Conservation (phyloP, 2,888 invertebrate species). For the Oxyscelio sp. region DNA sequence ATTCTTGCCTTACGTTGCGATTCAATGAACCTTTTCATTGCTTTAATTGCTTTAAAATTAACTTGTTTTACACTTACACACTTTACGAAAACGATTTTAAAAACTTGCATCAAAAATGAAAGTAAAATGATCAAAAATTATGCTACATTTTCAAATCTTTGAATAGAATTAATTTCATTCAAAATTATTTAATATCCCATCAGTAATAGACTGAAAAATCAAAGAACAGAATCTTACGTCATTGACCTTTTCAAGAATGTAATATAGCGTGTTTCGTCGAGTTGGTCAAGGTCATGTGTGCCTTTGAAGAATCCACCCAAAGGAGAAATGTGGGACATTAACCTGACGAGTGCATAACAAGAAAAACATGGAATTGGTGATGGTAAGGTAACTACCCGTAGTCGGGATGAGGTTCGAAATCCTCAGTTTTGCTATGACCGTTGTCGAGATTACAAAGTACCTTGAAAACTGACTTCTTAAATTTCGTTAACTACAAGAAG, state of each 20-base stretch:
- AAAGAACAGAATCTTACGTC: conserved; percentile 34
- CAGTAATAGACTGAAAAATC: conserved; percentile 1
- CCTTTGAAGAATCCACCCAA: conserved; percentile 58
- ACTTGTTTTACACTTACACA: too few species aligned
- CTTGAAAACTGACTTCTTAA: conserved; percentile 24
- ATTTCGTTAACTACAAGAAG: conserved; percentile 7
- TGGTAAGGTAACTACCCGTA: conserved; percentile 63
- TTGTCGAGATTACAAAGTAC: conserved; percentile 81
- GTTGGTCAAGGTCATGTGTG: conserved; percentile 76
- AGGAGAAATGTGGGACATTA: conserved; percentile 74
- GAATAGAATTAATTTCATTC: too few species aligned
- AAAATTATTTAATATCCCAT: too few species aligned
- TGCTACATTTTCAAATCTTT: too few species aligned
- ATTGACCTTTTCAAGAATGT: conserved; percentile 69
- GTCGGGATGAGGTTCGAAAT: conserved; percentile 79
- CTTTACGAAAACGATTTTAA: too few species aligned
- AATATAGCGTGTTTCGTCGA: conserved; percentile 57
- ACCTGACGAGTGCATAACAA: conserved; percentile 72
- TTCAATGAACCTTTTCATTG: too few species aligned
- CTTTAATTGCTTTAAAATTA: too few species aligned
- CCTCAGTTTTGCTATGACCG: conserved; percentile 87
- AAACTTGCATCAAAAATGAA: too few species aligned
- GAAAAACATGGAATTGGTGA: conserved; percentile 69
- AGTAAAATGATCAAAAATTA: too few species aligned
- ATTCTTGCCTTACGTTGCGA: too few species aligned